These are phyloP conservation scores for Fragum whitleyi DNA, from an alignment of 2,888 invertebrate species.

Conservation along the genomic window DNA sequence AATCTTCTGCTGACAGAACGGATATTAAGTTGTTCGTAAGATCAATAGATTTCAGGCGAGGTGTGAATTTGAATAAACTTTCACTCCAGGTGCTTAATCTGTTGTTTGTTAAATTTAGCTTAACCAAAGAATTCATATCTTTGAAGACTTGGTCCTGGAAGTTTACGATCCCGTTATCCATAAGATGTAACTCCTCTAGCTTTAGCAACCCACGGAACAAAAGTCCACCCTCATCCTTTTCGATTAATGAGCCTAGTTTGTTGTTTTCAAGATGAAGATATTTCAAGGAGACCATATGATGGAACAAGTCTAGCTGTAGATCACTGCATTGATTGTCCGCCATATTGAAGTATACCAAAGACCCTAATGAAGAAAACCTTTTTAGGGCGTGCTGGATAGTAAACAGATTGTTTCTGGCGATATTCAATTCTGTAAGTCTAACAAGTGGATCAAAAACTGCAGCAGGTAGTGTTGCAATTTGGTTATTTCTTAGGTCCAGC, in stretches of 20 bases:
- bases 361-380: constrained; percentile 59
- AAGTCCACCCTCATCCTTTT: constrained; percentile 54
- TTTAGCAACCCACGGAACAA: constrained; percentile 66
- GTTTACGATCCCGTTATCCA: constrained; percentile 78
- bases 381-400: constrained; percentile 60
- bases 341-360: constrained; percentile 69
- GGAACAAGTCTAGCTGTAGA: constrained; percentile 66
- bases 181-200: constrained; percentile 75
- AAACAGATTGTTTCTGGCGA: constrained; percentile 85
- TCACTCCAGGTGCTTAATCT: constrained; percentile 69
- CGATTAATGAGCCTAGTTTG: constrained; percentile 63
- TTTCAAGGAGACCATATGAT: constrained; percentile 56
- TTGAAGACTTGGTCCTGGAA: constrained; percentile 82
- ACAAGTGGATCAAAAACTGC: constrained; percentile 79
- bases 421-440: constrained; percentile 92
- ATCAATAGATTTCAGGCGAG: constrained; percentile 67
- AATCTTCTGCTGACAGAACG: constrained; percentile 78
- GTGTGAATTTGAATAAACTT: constrained; percentile 59
- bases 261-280: constrained; percentile 72
- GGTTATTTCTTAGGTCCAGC: constrained; percentile 89
- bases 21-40: constrained; percentile 81
- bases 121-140: constrained; percentile 90
- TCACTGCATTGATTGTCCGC: constrained; percentile 67
- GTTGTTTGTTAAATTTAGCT: constrained; percentile 90
- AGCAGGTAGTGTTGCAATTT: constrained; percentile 84